Base-by-base conservation (phyloP, 2,113 vertebrate species). In the Poeciliopsis prolifica region DNA sequence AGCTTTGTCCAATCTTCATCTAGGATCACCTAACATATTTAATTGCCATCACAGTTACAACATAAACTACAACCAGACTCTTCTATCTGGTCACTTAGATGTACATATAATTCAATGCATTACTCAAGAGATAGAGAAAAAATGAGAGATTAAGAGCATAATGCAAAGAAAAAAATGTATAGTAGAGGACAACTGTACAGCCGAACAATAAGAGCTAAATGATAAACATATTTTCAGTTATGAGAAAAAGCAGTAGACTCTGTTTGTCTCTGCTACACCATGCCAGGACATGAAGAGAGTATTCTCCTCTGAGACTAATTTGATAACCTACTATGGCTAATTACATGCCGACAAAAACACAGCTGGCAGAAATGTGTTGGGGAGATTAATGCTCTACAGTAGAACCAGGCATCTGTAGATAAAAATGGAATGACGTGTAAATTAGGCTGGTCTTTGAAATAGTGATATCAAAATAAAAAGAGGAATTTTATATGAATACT, bases 321-420 rank as follows among this genome's bases (percentile, higher is more conserved):
- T 82, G 58, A 78, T 81, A 68, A 75, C 72, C 70, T 76, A 84
- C 77, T 81, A 87, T 67, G 68, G 71, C 66, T 87, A 91, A 88
- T 90, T 86, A 81, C 77, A 82, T 70, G 81, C 81, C 69, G 48
- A 89, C 77, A 86, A 80, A 78, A 91, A 82, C 85, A 86, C 85
- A 88, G 86, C 82, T 87, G 77, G 82, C 60, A 78, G 70, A 82
- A 79, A 83, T 86, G 65, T 42, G 75, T 77, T 79, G 69, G 76
- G 68, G 65, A 79, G 74, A 77, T 68, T 79, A 74, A 80, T 75
- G 54, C 60, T 80, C 48, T 69, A 51, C 40, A 65, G 67, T 72
- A 26, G 75, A 74, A 54, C 11, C 31, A 61, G 48, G 58, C 37
- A 68, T 67, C 26, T 68, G 71, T 22, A 68, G 33, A 72, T 82